Conservation (phyloP, 2,888 invertebrate genomes). For the Eumerus sabulonum region DNA sequence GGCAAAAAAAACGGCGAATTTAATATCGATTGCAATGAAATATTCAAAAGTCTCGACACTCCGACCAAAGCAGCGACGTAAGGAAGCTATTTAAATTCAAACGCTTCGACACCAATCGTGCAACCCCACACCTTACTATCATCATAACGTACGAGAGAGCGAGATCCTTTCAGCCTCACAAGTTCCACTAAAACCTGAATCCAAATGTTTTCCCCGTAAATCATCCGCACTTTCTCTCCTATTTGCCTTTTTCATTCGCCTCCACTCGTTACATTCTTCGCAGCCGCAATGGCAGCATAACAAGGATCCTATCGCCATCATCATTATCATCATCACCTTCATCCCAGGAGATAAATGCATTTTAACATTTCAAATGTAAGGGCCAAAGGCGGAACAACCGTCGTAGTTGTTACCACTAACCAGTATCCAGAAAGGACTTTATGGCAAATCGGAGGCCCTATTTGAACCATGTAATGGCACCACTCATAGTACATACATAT, state of each 20-base stretch:
- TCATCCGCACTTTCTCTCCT: slow-evolving; percentile 45
- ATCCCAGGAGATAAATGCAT: slow-evolving; percentile 68
- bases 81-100: slow-evolving; percentile 57
- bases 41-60: slow-evolving; percentile 50
- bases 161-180: slow-evolving; percentile 15
- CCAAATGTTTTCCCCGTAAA: slow-evolving; percentile 60
- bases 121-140: background rate
- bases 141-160: slow-evolving; percentile 15
- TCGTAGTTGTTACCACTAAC: slow-evolving; percentile 39
- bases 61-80: too few species aligned
- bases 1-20: slow-evolving; percentile 1
- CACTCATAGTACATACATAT: background rate
- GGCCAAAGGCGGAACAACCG: slow-evolving; percentile 59
- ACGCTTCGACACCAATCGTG: slow-evolving; percentile 38
- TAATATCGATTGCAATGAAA: slow-evolving; percentile 57
- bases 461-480: slow-evolving; percentile 56
- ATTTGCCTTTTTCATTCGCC: too few species aligned
- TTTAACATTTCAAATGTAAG: slow-evolving; percentile 66
- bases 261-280: slow-evolving; percentile 8
- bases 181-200: slow-evolving; percentile 31
- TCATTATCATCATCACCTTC: slow-evolving; percentile 65
- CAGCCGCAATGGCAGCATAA: slow-evolving; percentile 35
- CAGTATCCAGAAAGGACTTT: slow-evolving; percentile 33
- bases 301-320: slow-evolving; percentile 62
- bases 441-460: slow-evolving; percentile 48